Percentiles rank a stretch among this genome's conserved stretches.
Conservation (phyloP, 2,888 invertebrate species). For the Cataglyphis rosenhaueri region DNA sequence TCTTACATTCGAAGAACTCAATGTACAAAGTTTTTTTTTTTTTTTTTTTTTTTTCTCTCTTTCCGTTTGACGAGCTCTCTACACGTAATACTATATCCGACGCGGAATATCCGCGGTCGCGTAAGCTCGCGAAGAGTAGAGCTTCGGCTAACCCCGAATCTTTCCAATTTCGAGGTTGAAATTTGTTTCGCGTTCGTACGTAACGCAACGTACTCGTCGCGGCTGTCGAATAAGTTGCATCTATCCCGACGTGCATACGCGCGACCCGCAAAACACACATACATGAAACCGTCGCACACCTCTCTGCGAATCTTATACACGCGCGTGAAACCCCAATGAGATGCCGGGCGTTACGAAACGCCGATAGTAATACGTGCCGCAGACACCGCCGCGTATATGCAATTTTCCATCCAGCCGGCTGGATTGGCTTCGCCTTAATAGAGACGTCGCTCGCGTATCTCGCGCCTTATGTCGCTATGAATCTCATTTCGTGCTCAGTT, state of each 20-base stretch:
- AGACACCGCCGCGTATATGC: not conserved
- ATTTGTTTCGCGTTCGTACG: constrained; percentile 37
- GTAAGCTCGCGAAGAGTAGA: not conserved
- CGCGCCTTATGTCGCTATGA: constrained; percentile 41
- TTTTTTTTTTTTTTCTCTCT: not conserved
- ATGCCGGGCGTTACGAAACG: constrained; percentile 28
- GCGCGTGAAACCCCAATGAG: not conserved
- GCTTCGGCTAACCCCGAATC: constrained; percentile 20
- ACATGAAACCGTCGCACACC: not conserved
- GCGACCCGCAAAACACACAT: not conserved
- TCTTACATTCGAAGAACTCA: constrained; percentile 22
- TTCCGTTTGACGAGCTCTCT: not conserved
- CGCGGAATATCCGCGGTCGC: not conserved
- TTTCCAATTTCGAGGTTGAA: constrained; percentile 47
- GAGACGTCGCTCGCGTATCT: constrained; percentile 38
- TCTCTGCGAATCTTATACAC: not conserved
- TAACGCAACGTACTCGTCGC: constrained; percentile 41
- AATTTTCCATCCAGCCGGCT: constrained; percentile 41
- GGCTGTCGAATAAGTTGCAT: constrained; percentile 50
- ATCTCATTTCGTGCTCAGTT: constrained; percentile 35
- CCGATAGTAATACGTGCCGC: constrained; percentile 36
- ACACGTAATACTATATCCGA: constrained; percentile 7
- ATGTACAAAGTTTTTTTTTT: not conserved
- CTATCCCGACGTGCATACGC: constrained; percentile 35
- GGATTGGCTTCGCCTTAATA: constrained; percentile 36